Base-by-base conservation (phyloP, 1,140 invertebrate species). In the Drosophila chauvacae region DNA sequence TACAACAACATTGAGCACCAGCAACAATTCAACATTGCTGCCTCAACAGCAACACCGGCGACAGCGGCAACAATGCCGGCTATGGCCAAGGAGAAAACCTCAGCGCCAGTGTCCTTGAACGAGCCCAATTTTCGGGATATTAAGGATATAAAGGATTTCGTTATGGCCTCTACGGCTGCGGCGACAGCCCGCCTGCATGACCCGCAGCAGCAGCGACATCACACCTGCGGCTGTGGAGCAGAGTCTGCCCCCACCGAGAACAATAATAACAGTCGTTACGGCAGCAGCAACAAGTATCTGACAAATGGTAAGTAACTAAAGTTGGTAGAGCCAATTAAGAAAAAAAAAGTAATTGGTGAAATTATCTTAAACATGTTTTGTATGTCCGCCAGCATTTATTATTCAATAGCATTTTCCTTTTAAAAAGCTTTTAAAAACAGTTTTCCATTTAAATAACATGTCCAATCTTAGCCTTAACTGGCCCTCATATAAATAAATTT, bases 1-100 rank as follows among this genome's bases (percentile, higher is more conserved):
- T 65, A 45, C 58, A 33, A 37, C 39, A 65, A 47, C 64, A 69
- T 53, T 51, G 73, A 81, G 3, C 68, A 81, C 55, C 73, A 73
- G n/a, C 71, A 76, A 47, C 70, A 63, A 50, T 62, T 80, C 30
- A 80, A 64, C 26, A 77, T 68, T 77, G 79, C 75, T 53, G 62
- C 73, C 39, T 42, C 70, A 37, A 59, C 75, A 70, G 60, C 81
- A 55, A 62, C 65, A 33, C 7, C 57, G 51, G 42, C 77, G 42
- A 47, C 69, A 64, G 47, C 73, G 73, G 81, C 85, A 79, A 88
- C 85, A 65, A 92, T 92, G 91, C 91, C 91, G 83, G 91, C 91
- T 71, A 92, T 92, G 91, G 87, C 91, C 80, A 92, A 92, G 79
- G 91, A 92, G 64, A 92, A 92, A 84, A 70, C 90, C 41, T 60